These are phyloP conservation scores for Sardinella longiceps DNA, from an alignment of 2,797 vertebrate species.

Conservation along the genomic window DNA sequence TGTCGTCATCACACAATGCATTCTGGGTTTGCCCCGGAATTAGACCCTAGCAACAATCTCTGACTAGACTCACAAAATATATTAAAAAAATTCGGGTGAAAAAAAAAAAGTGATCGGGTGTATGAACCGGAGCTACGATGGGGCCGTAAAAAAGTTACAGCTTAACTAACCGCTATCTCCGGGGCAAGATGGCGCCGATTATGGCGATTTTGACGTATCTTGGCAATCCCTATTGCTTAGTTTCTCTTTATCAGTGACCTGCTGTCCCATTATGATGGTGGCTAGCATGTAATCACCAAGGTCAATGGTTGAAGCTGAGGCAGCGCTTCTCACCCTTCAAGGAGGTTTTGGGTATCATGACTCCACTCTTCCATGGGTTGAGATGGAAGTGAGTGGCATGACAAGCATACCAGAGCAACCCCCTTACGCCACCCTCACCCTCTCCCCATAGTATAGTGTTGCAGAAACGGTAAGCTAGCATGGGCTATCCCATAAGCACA, in stretches of 20 bases:
- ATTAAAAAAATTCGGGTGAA: no score
- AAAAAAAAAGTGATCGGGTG: no score
- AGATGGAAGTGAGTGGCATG: conserved; percentile 43
- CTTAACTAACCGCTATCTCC: no score
- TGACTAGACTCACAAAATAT: no score
- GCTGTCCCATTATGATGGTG: background rate
- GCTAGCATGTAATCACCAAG: conserved; percentile 44
- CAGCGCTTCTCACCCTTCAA: conserved; percentile 43
- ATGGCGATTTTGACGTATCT: no score
- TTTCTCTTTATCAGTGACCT: background rate
- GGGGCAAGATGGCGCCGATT: no score
- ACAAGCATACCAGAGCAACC: conserved; percentile 30
- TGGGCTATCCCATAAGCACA: background rate
- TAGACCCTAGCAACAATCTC: no score
- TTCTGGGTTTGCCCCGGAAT: no score
- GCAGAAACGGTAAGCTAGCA: background rate
- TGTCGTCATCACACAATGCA: no score
- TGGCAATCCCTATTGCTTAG: no score
- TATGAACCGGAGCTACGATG: no score
- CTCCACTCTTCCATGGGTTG: conserved; percentile 40
- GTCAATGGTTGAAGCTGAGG: conserved; percentile 54
- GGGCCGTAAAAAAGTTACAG: no score
- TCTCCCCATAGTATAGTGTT: background rate
- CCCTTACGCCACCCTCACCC: conserved; percentile 17
- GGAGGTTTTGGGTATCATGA: conserved; percentile 48